Base-by-base conservation (phyloP, 1,140 invertebrate species). In the Meloidogyne hapla region DNA sequence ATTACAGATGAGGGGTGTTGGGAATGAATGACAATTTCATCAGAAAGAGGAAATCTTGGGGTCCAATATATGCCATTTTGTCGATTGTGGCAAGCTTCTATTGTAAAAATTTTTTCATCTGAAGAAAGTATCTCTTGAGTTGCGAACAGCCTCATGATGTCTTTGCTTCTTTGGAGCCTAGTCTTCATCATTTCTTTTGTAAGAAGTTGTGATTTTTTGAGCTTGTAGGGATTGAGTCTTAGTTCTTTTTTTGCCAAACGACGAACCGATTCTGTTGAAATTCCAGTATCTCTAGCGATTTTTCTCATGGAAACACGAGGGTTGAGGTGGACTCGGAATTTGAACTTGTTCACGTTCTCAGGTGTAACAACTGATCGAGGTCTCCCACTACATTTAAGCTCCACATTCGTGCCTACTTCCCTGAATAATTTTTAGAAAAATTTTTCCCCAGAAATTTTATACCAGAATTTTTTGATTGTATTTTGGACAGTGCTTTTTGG, bases 1-100 rank as follows among this genome's bases (percentile, higher is more conserved):
- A 33, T 33, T 2, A 33, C 28, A 2, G 28, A 33, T 2, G 28
- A 33, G 6, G 28, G 28, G 28, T 33, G 28, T 33, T 33, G 28
- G 28, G 28, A 33, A 33, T 2, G 28, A 2, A 2, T 33, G 6
- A 33, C 28, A 33, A 33, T 6, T 33, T 2, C 2, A 2, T 33
- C 6, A 6, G 28, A 33, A 33, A 33, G 33, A 38, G 28, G 33
- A 70, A 23, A 42, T 21, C 38, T 61, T 8, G 28, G 4, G 13
- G 69, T 10, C 69, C 69, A 48, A 15, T 28, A 15, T 9, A 25
- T 13, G n/a, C 38, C 69, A 70, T 70, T 70, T 70, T 45, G 38
- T 21, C 8, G 15, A 28, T 45, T 12, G 18, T 0, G 38, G 10
- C 25, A 2, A 3, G 25, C 10, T 9, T 69, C 68, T 13, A 42